A percentile compares a stretch with the other conserved stretches of the same genome.
These are phyloP conservation scores for Pecten maximus DNA, from an alignment of 2,888 invertebrate genomes.

Conservation along the genomic window DNA sequence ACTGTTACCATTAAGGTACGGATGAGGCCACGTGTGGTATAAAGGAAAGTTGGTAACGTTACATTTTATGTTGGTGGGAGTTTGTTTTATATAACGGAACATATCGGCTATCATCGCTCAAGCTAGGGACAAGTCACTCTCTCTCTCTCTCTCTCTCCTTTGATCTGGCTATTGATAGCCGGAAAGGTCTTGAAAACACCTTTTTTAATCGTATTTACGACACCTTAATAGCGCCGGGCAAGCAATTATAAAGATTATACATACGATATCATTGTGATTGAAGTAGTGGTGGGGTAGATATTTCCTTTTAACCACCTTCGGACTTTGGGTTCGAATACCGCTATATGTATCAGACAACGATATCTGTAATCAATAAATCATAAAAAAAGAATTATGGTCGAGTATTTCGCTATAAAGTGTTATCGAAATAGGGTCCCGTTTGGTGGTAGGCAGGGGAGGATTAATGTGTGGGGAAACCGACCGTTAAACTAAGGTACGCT, in stretches of 20 bases:
- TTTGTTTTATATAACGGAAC: not conserved
- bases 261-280: not conserved
- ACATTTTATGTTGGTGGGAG: not conserved
- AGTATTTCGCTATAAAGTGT: not conserved
- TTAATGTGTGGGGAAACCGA: not conserved
- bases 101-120: not conserved
- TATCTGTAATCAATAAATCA: slow-evolving; percentile 29
- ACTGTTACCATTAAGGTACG: not conserved
- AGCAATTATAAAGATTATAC: slow-evolving; percentile 16
- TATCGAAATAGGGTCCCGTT: not conserved
- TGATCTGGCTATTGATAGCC: not conserved
- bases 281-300: not conserved
- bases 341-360: not conserved
- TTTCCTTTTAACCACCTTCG: not conserved
- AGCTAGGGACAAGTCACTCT: not conserved
- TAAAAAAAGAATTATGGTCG: not conserved
- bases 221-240: not conserved
- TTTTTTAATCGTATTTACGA: slow-evolving; percentile 1
- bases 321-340: slow-evolving; percentile 20
- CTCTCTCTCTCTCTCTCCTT: not conserved
- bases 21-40: not conserved
- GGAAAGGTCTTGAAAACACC: not conserved
- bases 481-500: not conserved
- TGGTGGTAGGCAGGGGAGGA: not conserved
- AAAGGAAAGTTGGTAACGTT: slow-evolving; percentile 12